Conservation (phyloP, 1,140 invertebrate species). For the Calephelis nemesis region DNA sequence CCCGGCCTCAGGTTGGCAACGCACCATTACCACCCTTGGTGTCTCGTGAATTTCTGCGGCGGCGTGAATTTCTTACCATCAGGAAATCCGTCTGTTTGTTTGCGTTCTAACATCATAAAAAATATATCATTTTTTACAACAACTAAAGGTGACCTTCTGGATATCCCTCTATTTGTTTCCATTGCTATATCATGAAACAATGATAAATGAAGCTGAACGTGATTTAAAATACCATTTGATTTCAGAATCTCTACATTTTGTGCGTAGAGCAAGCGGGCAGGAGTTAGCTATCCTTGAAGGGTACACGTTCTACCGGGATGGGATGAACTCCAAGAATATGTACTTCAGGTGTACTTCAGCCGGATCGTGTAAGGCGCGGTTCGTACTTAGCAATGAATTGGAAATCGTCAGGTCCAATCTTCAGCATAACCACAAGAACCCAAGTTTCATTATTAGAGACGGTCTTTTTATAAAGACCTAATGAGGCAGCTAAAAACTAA, state of each 20-base stretch:
- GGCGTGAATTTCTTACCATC: no score
- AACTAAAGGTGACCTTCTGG: no score
- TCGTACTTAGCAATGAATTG: conserved; percentile 20
- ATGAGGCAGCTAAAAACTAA: no score
- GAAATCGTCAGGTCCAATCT: conserved; percentile 12
- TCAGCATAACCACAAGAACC: conserved; percentile 25
- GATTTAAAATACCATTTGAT: background rate
- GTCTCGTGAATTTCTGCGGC: no score
- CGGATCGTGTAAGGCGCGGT: conserved; percentile 24
- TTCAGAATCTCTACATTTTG: conserved; percentile 5
- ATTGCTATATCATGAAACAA: no score
- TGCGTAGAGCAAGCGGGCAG: conserved; percentile 6
- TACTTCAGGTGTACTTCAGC: conserved; percentile 27
- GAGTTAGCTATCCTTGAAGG: conserved; percentile 25
- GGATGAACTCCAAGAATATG: background rate
- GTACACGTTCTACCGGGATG: conserved; percentile 29
- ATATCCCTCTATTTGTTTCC: no score
- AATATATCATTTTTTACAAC: no score
- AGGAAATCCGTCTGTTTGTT: no score
- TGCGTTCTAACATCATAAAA: no score
- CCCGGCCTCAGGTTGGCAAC: no score
- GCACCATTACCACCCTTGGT: no score
- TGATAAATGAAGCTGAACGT: no score
- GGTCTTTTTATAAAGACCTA: conserved; percentile 17
- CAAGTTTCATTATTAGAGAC: conserved; percentile 19